phyloP scores from a whole-genome alignment of 2,888 invertebrate genomes.

The Neocrepidodera transversa region DNA sequence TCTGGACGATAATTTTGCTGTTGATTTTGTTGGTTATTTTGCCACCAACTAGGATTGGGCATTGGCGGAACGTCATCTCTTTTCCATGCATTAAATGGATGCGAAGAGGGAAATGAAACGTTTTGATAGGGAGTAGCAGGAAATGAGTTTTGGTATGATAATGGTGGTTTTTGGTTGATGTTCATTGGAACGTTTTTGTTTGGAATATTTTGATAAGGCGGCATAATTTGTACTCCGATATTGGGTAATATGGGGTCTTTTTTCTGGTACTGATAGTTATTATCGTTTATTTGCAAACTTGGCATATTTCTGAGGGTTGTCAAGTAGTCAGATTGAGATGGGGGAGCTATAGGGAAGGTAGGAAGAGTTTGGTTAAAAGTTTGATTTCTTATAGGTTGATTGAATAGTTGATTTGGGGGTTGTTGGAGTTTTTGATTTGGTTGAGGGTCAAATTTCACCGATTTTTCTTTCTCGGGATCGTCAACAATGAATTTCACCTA shows the following conservation, averaged over 20 bases:
- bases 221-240: constrained; percentile 35
- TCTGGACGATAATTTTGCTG: constrained; percentile 28
- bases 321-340: constrained; percentile 47
- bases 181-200: constrained; percentile 14
- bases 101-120: constrained; percentile 37
- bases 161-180: constrained; percentile 26
- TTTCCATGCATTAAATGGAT: constrained; percentile 43
- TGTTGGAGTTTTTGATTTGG: constrained; percentile 28
- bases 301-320: constrained; percentile 48
- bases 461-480: constrained; percentile 51
- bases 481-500: constrained; percentile 58
- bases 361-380: constrained; percentile 49
- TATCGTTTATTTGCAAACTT: constrained; percentile 40
- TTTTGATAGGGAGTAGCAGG: constrained; percentile 36
- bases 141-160: constrained; percentile 9
- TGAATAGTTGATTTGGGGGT: constrained; percentile 39
- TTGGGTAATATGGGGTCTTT: constrained; percentile 28
- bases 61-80: constrained; percentile 32
- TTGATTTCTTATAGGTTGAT: constrained; percentile 43
- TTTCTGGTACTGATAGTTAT: constrained; percentile 40
- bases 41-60: constrained; percentile 37
- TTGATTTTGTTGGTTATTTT: constrained; percentile 30
- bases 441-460: constrained; percentile 45
- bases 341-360: constrained; percentile 40
- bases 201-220: constrained; percentile 33